phyloP scores from a whole-genome alignment of 2,113 vertebrate genomes.

The Crypturellus undulatus region DNA sequence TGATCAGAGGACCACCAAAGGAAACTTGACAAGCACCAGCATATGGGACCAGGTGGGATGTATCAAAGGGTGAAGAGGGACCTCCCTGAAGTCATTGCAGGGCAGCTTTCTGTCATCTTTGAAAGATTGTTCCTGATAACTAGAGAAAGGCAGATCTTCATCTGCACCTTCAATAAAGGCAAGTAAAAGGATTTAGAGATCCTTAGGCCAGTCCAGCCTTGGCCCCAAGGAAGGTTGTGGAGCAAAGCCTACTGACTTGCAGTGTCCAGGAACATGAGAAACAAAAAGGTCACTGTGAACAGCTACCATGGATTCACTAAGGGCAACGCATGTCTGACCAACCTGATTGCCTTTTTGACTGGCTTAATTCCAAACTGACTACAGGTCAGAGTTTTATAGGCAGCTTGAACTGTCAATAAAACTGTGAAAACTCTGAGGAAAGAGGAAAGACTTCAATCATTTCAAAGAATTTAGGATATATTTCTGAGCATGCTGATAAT shows the following conservation, averaged over 20 bases:
- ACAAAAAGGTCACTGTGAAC: not conserved
- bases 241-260: not conserved
- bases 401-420: not conserved
- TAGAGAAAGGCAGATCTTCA: not conserved
- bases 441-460: not conserved
- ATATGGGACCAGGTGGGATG: rapidly evolving
- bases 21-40: rapidly evolving
- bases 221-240: not conserved
- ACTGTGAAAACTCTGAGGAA: not conserved
- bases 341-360: not conserved
- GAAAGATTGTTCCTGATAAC: not conserved
- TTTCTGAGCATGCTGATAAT: not conserved
- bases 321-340: not conserved
- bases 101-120: not conserved
- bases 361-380: not conserved
- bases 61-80: not conserved
- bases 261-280: not conserved
- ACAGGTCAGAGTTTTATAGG: not conserved
- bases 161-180: not conserved
- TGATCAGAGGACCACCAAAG: not conserved
- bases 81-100: not conserved
- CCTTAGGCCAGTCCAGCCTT: not conserved
- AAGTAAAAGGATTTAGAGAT: not conserved
- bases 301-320: not conserved
- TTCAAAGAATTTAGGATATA: not conserved